Conservation (phyloP, 2,113 vertebrate species). For the Microtus montanus region DNA sequence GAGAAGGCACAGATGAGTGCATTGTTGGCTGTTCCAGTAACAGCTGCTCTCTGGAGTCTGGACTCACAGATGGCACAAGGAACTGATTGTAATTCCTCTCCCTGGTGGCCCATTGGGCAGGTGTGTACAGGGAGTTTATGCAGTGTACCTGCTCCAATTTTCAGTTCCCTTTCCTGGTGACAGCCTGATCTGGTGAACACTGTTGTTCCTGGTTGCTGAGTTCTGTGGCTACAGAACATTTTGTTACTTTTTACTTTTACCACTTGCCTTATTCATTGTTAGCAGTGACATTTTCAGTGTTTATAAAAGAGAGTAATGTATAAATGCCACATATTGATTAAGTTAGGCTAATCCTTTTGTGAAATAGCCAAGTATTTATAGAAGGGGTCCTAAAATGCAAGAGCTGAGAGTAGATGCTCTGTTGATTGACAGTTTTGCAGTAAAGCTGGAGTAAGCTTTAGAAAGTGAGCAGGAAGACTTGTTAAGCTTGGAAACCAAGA, state of each 20-base stretch:
- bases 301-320: constrained; percentile 5
- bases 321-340: background rate
- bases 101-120: background rate
- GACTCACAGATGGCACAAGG: background rate
- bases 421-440: background rate
- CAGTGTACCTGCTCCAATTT: background rate
- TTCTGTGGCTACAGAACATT: constrained; percentile 18
- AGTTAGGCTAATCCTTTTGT: background rate
- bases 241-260: constrained; percentile 10
- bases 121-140: constrained; percentile 4
- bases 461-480: background rate
- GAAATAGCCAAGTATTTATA: constrained; percentile 48
- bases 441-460: background rate
- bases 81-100: constrained; percentile 33
- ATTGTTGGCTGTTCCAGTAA: background rate
- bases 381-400: background rate
- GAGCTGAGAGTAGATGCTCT: background rate
- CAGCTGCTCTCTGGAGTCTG: constrained; percentile 23
- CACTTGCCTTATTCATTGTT: constrained; percentile 34
- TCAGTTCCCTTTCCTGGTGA: constrained; percentile 1
- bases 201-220: constrained; percentile 25
- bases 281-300: constrained; percentile 44
- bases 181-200: constrained; percentile 35
- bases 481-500: background rate
- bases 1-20: constrained; percentile 9